Evolutionary conservation across 2,888 invertebrate genomes (phyloP).

Genomic region (Drepana falcataria): DNA sequence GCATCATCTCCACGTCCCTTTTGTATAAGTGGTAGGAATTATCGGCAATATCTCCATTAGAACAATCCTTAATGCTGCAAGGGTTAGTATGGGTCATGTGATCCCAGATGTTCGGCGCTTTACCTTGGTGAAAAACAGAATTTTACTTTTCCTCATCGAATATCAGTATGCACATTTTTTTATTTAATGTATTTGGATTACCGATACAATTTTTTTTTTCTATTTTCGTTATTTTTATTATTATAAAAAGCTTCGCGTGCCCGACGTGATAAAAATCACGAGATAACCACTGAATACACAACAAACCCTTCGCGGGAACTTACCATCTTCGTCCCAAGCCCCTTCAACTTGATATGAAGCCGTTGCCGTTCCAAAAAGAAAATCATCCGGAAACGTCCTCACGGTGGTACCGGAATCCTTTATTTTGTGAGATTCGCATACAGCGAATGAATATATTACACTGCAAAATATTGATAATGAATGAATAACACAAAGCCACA

Average conservation of each 20-base stretch:
- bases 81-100: slow-evolving; percentile 62
- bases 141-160: background rate
- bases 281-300: too few relatives aligned
- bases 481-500: background rate
- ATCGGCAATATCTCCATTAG: slow-evolving; percentile 77
- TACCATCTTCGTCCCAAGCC: slow-evolving; percentile 72
- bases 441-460: slow-evolving; percentile 7
- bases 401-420: slow-evolving; percentile 12
- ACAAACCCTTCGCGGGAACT: background rate
- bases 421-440: slow-evolving; percentile 10
- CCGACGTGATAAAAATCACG: background rate
- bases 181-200: too few relatives aligned
- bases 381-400: slow-evolving; percentile 35
- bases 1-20: slow-evolving; percentile 65
- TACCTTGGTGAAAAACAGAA: background rate
- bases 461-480: slow-evolving; percentile 7
- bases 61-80: slow-evolving; percentile 67
- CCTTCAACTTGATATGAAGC: slow-evolving; percentile 76
- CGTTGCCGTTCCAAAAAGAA: slow-evolving; percentile 46
- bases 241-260: background rate
- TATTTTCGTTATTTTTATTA: too few relatives aligned
- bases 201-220: too few relatives aligned
- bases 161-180: too few relatives aligned
- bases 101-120: slow-evolving; percentile 79
- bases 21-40: slow-evolving; percentile 79